Conservation (phyloP, 2,797 vertebrate species). For the Alauda arvensis region DNA sequence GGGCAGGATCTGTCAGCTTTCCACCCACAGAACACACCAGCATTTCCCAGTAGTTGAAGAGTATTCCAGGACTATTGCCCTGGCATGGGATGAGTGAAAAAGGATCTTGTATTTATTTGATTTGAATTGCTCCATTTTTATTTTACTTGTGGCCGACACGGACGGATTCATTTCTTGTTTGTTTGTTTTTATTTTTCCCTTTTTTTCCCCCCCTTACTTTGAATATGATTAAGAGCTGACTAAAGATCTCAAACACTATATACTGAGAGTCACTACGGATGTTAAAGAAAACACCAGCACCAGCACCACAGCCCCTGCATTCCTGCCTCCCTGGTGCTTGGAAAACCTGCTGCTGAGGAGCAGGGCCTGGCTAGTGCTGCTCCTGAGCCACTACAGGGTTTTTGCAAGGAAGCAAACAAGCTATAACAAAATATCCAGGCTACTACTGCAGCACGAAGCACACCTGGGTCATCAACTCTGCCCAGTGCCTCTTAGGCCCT, state of each 20-base stretch:
- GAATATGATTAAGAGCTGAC: slow-evolving; percentile 47
- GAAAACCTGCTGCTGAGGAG: background rate
- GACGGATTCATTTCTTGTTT: background rate
- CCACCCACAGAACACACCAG: slow-evolving; percentile 12
- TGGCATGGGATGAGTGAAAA: slow-evolving; percentile 33
- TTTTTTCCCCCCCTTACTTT: background rate
- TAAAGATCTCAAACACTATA: slow-evolving; percentile 67
- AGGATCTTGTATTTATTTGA: slow-evolving; percentile 5
- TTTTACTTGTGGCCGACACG: slow-evolving; percentile 31
- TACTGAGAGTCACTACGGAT: slow-evolving; percentile 65
- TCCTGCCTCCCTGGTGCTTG: slow-evolving; percentile 17
- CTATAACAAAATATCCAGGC: slow-evolving; percentile 43
- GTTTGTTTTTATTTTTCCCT: background rate
- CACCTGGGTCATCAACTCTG: slow-evolving; percentile 14
- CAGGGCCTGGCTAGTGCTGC: background rate
- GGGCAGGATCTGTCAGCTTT: slow-evolving; percentile 23
- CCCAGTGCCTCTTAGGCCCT: background rate
- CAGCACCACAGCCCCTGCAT: slow-evolving; percentile 37
- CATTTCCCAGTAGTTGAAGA: background rate
- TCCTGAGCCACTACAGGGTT: slow-evolving; percentile 21
- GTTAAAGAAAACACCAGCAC: slow-evolving; percentile 63
- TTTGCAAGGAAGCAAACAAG: slow-evolving; percentile 57
- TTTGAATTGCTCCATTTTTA: slow-evolving; percentile 38
- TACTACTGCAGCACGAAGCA: slow-evolving; percentile 6
- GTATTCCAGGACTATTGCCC: background rate